These are phyloP conservation scores for Anser brachyrhynchus DNA, from an alignment of 2,113 vertebrate genomes.

Conservation along the genomic window DNA sequence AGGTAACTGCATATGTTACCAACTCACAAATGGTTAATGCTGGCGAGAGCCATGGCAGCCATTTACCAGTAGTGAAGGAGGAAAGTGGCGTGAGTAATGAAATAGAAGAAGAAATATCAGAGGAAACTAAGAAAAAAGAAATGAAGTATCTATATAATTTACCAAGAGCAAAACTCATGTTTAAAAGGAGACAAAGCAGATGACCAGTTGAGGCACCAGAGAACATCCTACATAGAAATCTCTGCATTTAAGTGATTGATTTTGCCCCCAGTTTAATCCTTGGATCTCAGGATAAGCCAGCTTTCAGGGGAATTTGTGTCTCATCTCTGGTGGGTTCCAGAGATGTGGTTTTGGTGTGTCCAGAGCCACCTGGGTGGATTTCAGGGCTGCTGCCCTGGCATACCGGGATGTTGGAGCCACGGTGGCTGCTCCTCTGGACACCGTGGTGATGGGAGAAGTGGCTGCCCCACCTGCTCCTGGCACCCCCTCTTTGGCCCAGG, in stretches of 20 bases:
- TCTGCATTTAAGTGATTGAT: background rate
- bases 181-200: background rate
- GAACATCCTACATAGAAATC: background rate
- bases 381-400: background rate
- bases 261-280: background rate
- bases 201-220: background rate
- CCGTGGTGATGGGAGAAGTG: accelerated
- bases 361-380: background rate
- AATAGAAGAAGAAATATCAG: background rate
- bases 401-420: background rate
- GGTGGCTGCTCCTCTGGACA: accelerated
- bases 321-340: accelerated
- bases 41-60: background rate
- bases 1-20: background rate
- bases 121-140: background rate
- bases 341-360: background rate
- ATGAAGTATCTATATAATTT: background rate
- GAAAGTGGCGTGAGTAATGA: background rate
- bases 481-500: accelerated
- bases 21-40: background rate
- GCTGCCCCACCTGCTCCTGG: background rate
- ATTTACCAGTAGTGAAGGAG: background rate
- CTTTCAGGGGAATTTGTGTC: background rate
- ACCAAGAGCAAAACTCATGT: background rate
- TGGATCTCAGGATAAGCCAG: background rate